Base-by-base conservation (phyloP, 2,113 vertebrate species). In the Nothobranchius furzeri region DNA sequence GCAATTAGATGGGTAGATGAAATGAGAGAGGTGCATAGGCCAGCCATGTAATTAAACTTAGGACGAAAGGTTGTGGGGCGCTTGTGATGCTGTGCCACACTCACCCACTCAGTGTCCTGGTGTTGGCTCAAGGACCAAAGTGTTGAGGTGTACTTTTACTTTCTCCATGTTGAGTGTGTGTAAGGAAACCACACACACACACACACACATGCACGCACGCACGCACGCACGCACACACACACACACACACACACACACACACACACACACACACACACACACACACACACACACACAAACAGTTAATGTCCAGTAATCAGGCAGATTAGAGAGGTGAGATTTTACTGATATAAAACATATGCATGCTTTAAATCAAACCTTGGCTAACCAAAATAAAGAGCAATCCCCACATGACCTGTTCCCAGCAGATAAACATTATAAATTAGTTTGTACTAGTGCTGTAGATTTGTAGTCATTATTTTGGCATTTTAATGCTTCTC, bases 11-110 rank as follows among this genome's bases (percentile, higher is more conserved):
- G 79, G 84, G 76, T 78, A 84, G 77, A 84, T 84, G 71, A 84
- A 89, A 90, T 79, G 64, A 77, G 73, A 73, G 55, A 11, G 63
- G 74, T 69, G 75, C 83, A 53, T 61, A 70, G 83, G 80, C 77
- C 74, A 74, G 60, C 59, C 9, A 40, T 85, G 74, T 88, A 90
- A 92, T 92, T 90, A 90, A 89, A 87, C 71, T 69, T 69, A 63
- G 30, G 70, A 68, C 52, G 46, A 81, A 62, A 79, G 71, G 84
- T 73, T 75, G 59, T 67, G 2, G n/a, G 60, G 61, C 49, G 62
- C 61, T 47, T 67, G 52, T 82, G 71, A 79, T 73, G 56, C 64
- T 75, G 45, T 64, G 66, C 56, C 37, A 12, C 3, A 4, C 36
- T n/a, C 1, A 2, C 68, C 35, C 56, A 63, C 70, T 60, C 50